These are phyloP conservation scores for Ibidorhyncha struthersii DNA, from an alignment of 2,113 vertebrate genomes.

Conservation along the genomic window DNA sequence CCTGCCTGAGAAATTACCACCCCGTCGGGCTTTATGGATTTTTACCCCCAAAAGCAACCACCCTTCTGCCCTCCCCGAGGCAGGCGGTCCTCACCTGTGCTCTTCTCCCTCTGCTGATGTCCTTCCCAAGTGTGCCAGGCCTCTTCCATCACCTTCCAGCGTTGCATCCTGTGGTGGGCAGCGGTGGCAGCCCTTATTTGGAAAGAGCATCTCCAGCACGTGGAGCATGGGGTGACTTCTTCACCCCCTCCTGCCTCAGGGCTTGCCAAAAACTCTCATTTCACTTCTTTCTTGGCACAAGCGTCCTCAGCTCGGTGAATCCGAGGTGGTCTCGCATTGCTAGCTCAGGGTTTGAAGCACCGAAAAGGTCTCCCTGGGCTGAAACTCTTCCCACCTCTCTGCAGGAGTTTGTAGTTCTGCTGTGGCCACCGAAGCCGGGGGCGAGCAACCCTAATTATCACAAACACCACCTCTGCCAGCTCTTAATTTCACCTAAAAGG, in stretches of 20 bases:
- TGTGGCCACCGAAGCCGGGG: accelerated
- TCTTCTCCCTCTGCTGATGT: not conserved
- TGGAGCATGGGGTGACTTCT: not conserved
- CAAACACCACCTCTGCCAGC: not conserved
- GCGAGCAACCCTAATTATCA: not conserved
- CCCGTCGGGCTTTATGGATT: not conserved
- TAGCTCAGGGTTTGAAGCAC: not conserved
- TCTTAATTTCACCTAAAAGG: not conserved
- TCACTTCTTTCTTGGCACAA: not conserved
- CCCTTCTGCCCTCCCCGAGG: not conserved
- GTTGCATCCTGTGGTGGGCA: accelerated
- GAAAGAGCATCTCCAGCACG: not conserved
- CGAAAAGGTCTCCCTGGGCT: not conserved
- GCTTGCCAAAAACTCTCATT: not conserved
- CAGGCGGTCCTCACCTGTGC: not conserved
- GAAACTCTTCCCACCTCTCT: not conserved
- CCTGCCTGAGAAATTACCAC: not conserved
- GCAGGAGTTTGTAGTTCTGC: not conserved
- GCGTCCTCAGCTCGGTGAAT: not conserved
- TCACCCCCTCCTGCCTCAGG: not conserved
- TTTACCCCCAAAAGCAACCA: not conserved
- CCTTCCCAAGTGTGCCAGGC: no score
- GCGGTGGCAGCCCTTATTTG: not conserved
- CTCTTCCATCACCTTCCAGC: not conserved
- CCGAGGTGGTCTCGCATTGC: accelerated